Conservation (phyloP, 2,888 invertebrate genomes). For the Sinhomidia bicolor region DNA sequence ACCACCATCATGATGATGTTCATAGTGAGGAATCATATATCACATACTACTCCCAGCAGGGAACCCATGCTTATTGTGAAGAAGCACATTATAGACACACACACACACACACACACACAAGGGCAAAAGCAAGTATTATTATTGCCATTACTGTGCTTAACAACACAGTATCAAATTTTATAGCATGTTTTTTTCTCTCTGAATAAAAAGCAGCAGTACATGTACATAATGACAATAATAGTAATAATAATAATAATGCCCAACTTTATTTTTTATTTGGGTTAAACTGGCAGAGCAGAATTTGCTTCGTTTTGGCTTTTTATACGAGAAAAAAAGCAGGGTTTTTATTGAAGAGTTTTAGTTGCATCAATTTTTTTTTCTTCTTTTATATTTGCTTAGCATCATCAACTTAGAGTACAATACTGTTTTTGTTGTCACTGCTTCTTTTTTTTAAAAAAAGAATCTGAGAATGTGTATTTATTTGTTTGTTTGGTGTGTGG, state of each 20-base stretch:
- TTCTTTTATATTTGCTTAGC: too few species aligned
- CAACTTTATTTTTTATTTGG: not conserved
- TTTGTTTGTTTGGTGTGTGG: too few species aligned
- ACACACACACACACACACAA: too few species aligned
- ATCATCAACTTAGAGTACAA: too few species aligned
- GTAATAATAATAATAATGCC: too few species aligned
- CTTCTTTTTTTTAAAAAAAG: too few species aligned
- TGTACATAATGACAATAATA: not conserved
- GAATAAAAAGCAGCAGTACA: not conserved
- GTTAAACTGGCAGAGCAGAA: not conserved
- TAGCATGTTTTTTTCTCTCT: not conserved
- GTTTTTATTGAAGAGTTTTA: not conserved
- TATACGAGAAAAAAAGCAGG: not conserved
- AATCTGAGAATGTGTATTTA: too few species aligned
- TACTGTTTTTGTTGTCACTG: too few species aligned
- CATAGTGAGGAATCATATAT: not conserved
- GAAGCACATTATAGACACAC: not conserved
- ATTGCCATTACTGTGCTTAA: too few species aligned
- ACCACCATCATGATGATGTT: not conserved
- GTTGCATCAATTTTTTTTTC: too few species aligned
- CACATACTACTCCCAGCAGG: slow-evolving; percentile 1
- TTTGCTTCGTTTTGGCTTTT: not conserved
- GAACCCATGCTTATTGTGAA: not conserved
- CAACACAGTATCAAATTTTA: too few species aligned
- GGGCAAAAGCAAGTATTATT: too few species aligned